Evolutionary conservation across 2,888 invertebrate species (phyloP).

Genomic region (Fragum sueziense): DNA sequence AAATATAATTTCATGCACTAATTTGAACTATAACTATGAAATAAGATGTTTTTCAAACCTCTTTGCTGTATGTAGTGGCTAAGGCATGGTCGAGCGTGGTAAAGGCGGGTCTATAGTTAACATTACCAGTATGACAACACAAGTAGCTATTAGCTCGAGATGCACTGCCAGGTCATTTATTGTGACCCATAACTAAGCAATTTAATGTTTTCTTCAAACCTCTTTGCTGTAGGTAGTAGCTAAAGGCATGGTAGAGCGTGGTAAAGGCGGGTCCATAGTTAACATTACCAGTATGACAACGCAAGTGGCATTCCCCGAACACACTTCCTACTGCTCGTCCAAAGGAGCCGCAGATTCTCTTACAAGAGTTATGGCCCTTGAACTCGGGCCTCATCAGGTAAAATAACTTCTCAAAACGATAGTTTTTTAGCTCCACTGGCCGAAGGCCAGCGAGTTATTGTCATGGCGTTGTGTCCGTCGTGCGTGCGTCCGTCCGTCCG

Average conservation of each 20-base stretch:
- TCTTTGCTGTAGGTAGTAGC: constrained; percentile 86
- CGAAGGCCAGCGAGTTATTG: too few relatives aligned
- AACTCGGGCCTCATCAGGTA: constrained; percentile 88
- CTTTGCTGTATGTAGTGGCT: constrained; percentile 86
- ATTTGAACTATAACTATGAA: too few relatives aligned
- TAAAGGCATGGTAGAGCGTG: constrained; percentile 88
- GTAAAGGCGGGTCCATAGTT: constrained; percentile 90
- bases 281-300: constrained; percentile 91
- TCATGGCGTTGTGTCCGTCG: too few relatives aligned
- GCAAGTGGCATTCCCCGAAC: constrained; percentile 88
- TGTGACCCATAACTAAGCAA: too few relatives aligned
- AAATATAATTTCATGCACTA: too few relatives aligned
- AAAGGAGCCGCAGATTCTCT: constrained; percentile 95
- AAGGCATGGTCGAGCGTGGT: constrained; percentile 88
- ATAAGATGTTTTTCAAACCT: too few relatives aligned
- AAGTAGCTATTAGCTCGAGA: too few relatives aligned
- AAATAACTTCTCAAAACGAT: too few relatives aligned
- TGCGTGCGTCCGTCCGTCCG: too few relatives aligned
- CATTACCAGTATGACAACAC: constrained; percentile 89
- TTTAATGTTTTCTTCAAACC: too few relatives aligned
- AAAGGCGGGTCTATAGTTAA: constrained; percentile 92
- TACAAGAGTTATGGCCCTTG: constrained; percentile 91
- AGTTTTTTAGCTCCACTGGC: too few relatives aligned
- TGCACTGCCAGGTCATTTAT: too few relatives aligned
- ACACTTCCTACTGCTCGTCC: constrained; percentile 90